Base-by-base conservation (phyloP, 2,113 vertebrate genomes). In the Gila orcuttii region DNA sequence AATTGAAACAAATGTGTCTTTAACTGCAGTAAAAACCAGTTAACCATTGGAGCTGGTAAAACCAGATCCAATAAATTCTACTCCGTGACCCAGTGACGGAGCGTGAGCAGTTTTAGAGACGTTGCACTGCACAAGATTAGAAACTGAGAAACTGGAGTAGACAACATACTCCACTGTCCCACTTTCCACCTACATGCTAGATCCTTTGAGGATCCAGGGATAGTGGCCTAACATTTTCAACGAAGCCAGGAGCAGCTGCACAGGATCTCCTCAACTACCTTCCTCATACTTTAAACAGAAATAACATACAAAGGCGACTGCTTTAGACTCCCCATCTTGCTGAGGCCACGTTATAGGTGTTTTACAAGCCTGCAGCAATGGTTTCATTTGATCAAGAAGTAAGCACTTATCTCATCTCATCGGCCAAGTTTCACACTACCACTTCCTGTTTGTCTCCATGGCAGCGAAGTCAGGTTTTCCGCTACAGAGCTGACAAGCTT, bases 391-490 rank as follows among this genome's bases (percentile, higher is more conserved):
- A 60, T 86, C 75, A 77, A n/a, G 71, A 84, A 86, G 84, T 79
- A 73, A 82, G 84, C 80, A 55, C 68, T 89, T 85, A 91, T 94
- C 90, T 86, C 89, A 86, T 91, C 90, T 89, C 88, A 85, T 85
- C 89, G 82, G 90, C 92, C 87, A 90, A 90, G 90, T 94, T 93
- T 94, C 88, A 92, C 90, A 94, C 91, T 87, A 91, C 92, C 90
- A 89, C 92, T 94, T 95, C 95, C 95, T 95, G 93, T 93, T 92
- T 88, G 92, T 95, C 87, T 90, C 93, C 91, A 94, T 94, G 91
- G 94, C 88, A 91, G 94, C 87, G 10, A 87, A 86, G 87, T 89
- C 88, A 92, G 87, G 92, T 91, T 93, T 95, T 94, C 93, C 93
- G 92, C 89, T 89, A 45, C 85, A 86, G 84, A 86, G 82, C 87